These are phyloP conservation scores for Thereva unica DNA, from an alignment of 2,888 invertebrate species.

Conservation along the genomic window DNA sequence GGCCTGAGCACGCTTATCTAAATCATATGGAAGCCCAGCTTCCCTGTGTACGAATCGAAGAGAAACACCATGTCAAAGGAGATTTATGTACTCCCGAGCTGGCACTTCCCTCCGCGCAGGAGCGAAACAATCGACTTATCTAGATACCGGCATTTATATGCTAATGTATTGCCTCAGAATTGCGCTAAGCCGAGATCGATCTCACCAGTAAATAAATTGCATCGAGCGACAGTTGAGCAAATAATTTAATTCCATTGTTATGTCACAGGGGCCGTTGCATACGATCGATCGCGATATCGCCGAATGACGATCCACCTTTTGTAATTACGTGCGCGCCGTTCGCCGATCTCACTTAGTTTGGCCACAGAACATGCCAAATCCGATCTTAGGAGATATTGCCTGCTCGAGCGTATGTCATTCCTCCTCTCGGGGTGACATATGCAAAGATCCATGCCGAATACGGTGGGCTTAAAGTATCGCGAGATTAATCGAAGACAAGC, in stretches of 20 bases:
- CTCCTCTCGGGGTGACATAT: too few relatives aligned
- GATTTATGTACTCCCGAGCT: constrained; percentile 34
- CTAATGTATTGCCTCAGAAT: constrained; percentile 35
- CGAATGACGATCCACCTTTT: constrained; percentile 32
- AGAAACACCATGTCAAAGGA: constrained; percentile 33
- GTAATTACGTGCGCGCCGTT: constrained; percentile 27
- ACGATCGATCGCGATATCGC: constrained; percentile 35
- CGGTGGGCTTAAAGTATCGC: too few relatives aligned
- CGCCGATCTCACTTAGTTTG: constrained; percentile 6
- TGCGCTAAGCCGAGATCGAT: constrained; percentile 26
- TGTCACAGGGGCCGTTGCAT: constrained; percentile 34
- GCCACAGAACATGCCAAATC: too few relatives aligned
- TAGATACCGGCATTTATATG: constrained; percentile 34
- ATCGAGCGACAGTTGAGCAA: constrained; percentile 34
- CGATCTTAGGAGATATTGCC: too few relatives aligned
- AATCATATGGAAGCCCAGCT: constrained; percentile 24
- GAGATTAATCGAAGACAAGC: constrained; percentile 2
- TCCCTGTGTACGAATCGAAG: constrained; percentile 28
- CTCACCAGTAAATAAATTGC: constrained; percentile 26
- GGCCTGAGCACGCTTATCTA: constrained; percentile 27
- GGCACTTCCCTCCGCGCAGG: constrained; percentile 28
- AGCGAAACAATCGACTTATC: constrained; percentile 36
- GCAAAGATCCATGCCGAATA: too few relatives aligned
- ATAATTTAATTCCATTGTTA: constrained; percentile 39
- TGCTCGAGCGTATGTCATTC: too few relatives aligned